These are phyloP conservation scores for Brachypteracias leptosomus DNA, from an alignment of 2,113 vertebrate genomes.

Conservation along the genomic window DNA sequence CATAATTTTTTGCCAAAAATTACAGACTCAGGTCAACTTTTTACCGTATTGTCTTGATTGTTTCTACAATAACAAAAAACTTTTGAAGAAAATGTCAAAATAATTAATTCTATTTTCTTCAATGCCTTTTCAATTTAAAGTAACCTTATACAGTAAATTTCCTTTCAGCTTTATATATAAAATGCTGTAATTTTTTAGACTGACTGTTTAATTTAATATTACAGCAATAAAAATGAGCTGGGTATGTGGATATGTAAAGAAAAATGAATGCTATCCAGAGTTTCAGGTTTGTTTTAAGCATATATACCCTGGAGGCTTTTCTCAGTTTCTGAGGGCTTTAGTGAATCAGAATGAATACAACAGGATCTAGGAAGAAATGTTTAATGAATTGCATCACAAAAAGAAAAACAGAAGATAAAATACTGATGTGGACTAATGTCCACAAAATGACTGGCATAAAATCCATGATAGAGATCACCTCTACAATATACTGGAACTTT, in stretches of 20 bases:
- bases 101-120: neutral
- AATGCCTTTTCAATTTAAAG: neutral
- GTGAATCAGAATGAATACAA: constrained; percentile 16
- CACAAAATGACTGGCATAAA: neutral
- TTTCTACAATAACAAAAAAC: neutral
- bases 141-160: neutral
- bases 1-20: neutral
- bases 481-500: neutral
- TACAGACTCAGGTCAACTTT: neutral
- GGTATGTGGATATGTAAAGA: constrained; percentile 37
- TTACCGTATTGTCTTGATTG: neutral
- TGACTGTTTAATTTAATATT: constrained; percentile 35
- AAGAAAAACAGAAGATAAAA: constrained; percentile 44
- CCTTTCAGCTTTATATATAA: neutral
- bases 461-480: neutral
- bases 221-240: constrained; percentile 41
- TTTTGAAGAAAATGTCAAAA: neutral
- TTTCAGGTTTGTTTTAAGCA: constrained; percentile 29
- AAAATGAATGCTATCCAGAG: neutral
- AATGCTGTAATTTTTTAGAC: neutral
- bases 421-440: neutral
- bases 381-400: constrained; percentile 27
- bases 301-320: constrained; percentile 16
- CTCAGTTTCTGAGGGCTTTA: constrained; percentile 2
- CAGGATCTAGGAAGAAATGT: constrained; percentile 19